Evolutionary conservation across 2,113 vertebrate species (phyloP).

Genomic region (Lepisosteus osseus): DNA sequence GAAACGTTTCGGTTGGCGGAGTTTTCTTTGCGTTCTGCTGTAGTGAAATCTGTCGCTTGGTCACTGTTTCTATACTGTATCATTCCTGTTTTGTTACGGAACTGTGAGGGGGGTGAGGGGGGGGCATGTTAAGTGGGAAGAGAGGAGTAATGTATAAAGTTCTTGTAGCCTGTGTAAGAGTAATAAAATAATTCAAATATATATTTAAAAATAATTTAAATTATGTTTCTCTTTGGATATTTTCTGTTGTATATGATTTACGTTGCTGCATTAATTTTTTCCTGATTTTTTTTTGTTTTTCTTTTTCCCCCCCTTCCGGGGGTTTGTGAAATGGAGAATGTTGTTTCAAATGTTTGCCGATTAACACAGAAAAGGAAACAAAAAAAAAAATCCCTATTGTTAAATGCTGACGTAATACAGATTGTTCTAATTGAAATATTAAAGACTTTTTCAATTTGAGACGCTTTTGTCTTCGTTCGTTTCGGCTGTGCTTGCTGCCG

Average conservation of each 20-base stretch:
- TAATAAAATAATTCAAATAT: conserved; percentile 64
- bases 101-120: conserved; percentile 48
- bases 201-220: conserved; percentile 97
- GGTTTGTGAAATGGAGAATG: conserved; percentile 70
- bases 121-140: conserved; percentile 2
- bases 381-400: conserved; percentile 59
- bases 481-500: too few species aligned
- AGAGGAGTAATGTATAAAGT: conserved; percentile 74
- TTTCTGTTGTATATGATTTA: conserved; percentile 81
- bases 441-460: conserved; percentile 76
- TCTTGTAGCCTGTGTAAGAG: conserved; percentile 81
- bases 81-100: conserved; percentile 78
- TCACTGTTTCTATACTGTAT: conserved; percentile 71
- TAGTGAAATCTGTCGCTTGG: conserved; percentile 69
- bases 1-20: conserved; percentile 37
- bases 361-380: conserved; percentile 72
- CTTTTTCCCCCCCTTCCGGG: conserved; percentile 52
- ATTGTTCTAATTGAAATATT: conserved; percentile 85
- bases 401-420: conserved; percentile 74
- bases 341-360: conserved; percentile 49
- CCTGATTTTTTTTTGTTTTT: conserved; percentile 27
- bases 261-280: conserved; percentile 64
- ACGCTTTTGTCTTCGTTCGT: conserved; percentile 23
- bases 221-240: conserved; percentile 69
- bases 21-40: conserved; percentile 68